A percentile compares a stretch with the other conserved stretches of the same genome.
Evolutionary conservation across 2,797 vertebrate species (phyloP).

Genomic region (Rhabdophis nuchalis): DNA sequence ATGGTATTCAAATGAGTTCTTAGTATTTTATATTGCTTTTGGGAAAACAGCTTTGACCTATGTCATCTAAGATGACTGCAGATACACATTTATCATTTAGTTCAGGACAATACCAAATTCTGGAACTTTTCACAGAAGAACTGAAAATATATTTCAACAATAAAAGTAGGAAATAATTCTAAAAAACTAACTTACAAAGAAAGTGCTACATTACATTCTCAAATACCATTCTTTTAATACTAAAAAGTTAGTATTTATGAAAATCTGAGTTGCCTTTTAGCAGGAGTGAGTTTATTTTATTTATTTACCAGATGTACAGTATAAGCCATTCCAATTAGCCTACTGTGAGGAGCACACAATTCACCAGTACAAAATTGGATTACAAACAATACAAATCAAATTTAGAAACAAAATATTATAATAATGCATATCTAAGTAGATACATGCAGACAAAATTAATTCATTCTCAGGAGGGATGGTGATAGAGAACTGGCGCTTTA

Average conservation of each 20-base stretch:
- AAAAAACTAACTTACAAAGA: constrained; percentile 2
- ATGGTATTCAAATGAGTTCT: background rate
- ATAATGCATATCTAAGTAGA: background rate
- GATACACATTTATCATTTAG: background rate
- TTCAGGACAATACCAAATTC: background rate
- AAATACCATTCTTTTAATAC: background rate
- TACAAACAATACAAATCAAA: background rate
- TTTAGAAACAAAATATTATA: background rate
- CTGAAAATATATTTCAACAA: background rate
- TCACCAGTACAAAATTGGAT: background rate
- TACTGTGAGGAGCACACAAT: background rate
- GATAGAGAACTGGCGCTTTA: background rate
- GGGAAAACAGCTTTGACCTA: background rate
- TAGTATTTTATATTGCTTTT: background rate
- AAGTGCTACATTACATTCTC: background rate
- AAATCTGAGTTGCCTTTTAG: background rate
- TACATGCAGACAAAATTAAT: background rate
- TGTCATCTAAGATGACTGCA: background rate
- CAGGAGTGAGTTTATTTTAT: background rate
- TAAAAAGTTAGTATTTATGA: background rate
- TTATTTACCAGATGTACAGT: background rate
- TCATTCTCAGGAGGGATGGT: background rate
- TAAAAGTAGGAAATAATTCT: background rate
- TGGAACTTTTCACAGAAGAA: background rate
- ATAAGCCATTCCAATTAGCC: background rate